Evolutionary conservation across 2,888 invertebrate genomes (phyloP).

Genomic region (Podabrus alpinus): DNA sequence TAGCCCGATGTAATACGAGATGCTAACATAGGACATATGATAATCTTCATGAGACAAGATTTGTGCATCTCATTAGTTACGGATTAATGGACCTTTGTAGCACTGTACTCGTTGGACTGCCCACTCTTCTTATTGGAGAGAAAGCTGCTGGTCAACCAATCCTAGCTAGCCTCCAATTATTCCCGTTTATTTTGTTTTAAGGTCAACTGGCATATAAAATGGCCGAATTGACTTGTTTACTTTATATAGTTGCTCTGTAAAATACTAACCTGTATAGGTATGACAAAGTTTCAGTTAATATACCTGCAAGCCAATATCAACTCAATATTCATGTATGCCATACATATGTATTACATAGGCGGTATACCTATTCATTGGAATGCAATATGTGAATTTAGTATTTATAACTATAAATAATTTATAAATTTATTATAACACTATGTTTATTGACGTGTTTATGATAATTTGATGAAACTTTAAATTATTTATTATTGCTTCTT

Average conservation of each 20-base stretch:
- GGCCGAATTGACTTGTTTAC: slow-evolving; percentile 51
- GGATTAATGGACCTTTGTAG: slow-evolving; percentile 52
- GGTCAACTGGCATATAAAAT: slow-evolving; percentile 53
- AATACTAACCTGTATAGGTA: slow-evolving; percentile 15
- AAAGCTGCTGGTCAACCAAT: slow-evolving; percentile 49
- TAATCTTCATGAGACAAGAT: slow-evolving; percentile 34
- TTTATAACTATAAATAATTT: slow-evolving; percentile 1
- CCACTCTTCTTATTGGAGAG: slow-evolving; percentile 41
- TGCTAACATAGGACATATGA: slow-evolving; percentile 31
- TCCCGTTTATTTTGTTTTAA: slow-evolving; percentile 54
- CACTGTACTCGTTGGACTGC: slow-evolving; percentile 46
- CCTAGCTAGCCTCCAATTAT: slow-evolving; percentile 51
- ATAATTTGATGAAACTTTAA: neutral
- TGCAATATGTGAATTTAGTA: neutral
- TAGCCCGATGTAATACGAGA: slow-evolving; percentile 25
- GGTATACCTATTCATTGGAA: neutral
- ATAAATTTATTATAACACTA: slow-evolving; percentile 1
- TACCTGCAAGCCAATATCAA: neutral
- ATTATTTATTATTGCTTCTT: neutral
- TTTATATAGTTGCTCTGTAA: slow-evolving; percentile 30
- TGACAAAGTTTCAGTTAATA: slow-evolving; percentile 1
- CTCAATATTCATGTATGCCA: neutral
- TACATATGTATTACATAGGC: neutral
- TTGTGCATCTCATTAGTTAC: slow-evolving; percentile 54
- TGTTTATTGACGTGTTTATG: neutral